phyloP scores from a whole-genome alignment of 2,113 vertebrate species.

The Trematocara zebra region DNA sequence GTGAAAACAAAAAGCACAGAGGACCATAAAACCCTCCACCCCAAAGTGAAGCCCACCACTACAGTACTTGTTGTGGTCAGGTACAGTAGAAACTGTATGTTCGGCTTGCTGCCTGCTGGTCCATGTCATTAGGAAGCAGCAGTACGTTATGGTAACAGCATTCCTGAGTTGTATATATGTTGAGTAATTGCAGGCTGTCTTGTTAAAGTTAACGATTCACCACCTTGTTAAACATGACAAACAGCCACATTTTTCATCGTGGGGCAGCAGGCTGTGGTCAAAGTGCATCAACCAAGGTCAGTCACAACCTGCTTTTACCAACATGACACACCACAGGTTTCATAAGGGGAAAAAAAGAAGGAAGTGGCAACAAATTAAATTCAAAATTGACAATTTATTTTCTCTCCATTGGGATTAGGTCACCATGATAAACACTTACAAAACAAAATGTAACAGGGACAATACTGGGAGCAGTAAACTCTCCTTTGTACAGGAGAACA shows the following conservation, averaged over 20 bases:
- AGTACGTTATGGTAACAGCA: neutral
- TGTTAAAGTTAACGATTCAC: constrained; percentile 62
- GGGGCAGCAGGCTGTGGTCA: neutral
- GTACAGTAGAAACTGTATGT: neutral
- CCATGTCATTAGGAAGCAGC: constrained; percentile 1
- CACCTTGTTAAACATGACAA: constrained; percentile 60
- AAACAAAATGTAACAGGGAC: constrained; percentile 51
- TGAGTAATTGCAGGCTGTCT: constrained; percentile 41
- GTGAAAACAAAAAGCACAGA: constrained; percentile 46
- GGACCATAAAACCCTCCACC: constrained; percentile 44
- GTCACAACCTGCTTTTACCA: neutral
- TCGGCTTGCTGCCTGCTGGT: neutral
- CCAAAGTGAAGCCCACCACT: neutral
- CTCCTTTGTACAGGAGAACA: constrained; percentile 29
- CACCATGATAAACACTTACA: constrained; percentile 63
- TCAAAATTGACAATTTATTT: constrained; percentile 67
- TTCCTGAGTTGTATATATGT: constrained; percentile 40
- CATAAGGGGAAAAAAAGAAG: accelerated
- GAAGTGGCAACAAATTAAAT: constrained; percentile 2
- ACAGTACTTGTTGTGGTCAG: neutral
- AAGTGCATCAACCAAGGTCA: neutral
- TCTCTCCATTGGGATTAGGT: constrained; percentile 50
- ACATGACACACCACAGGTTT: neutral
- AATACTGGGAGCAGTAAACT: constrained; percentile 49
- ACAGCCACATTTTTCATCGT: neutral